Evolutionary conservation across 2,888 invertebrate species (phyloP).

Genomic region (Saturnia pavonia): DNA sequence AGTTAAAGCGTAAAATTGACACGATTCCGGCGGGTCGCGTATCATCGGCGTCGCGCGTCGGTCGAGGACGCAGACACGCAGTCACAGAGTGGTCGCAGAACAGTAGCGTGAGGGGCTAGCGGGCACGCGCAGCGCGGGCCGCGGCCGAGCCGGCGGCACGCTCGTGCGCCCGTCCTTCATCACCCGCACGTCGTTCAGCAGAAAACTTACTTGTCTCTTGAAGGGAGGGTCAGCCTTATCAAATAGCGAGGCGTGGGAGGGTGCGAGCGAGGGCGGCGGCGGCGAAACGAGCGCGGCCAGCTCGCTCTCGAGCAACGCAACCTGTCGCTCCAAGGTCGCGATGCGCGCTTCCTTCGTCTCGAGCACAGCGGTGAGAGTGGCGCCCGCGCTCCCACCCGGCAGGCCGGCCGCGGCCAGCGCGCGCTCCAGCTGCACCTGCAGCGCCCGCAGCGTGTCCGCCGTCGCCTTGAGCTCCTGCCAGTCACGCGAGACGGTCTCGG

Average conservation of each 20-base stretch:
- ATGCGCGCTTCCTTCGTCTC: constrained; percentile 94
- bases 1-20: constrained; percentile 79
- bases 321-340: constrained; percentile 92
- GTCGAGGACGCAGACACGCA: constrained; percentile 39
- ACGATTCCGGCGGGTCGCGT: constrained; percentile 46
- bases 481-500: constrained; percentile 59
- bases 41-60: constrained; percentile 46
- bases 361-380: constrained; percentile 89
- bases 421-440: constrained; percentile 90
- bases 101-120: constrained; percentile 55
- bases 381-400: constrained; percentile 80
- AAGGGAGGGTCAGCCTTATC: constrained; percentile 85
- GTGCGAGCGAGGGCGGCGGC: constrained; percentile 76
- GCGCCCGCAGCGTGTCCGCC: constrained; percentile 91
- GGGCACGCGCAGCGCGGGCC: constrained; percentile 49
- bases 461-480: constrained; percentile 91
- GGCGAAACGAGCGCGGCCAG: constrained; percentile 79
- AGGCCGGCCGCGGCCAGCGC: constrained; percentile 84
- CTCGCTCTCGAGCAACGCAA: constrained; percentile 90
- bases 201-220: constrained; percentile 93
- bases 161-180: constrained; percentile 85
- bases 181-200: constrained; percentile 90
- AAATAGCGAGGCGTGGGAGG: constrained; percentile 82
- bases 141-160: constrained; percentile 60
- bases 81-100: constrained; percentile 74